phyloP scores from a whole-genome alignment of 2,113 vertebrate species.

The Mormoops blainvillei region DNA sequence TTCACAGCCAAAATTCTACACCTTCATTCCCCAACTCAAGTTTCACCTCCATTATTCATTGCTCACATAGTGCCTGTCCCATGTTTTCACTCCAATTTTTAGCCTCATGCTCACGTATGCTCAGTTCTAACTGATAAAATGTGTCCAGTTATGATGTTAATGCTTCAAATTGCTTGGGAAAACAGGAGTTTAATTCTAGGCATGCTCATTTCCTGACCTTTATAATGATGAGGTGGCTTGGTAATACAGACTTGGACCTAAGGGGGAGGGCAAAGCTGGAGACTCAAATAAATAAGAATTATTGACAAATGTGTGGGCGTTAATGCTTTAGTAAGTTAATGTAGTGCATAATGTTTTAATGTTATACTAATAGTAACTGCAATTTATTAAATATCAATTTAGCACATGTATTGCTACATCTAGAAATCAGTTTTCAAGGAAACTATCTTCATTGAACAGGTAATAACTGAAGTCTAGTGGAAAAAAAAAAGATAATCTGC shows the following conservation, averaged over 20 bases:
- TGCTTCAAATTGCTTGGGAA: not conserved
- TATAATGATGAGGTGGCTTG: not conserved
- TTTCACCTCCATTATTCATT: not conserved
- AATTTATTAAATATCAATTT: not conserved
- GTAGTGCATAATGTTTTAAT: not conserved
- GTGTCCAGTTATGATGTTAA: not conserved
- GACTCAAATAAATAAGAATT: not conserved
- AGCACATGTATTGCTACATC: not conserved
- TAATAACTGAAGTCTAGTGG: not conserved
- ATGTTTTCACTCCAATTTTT: not conserved
- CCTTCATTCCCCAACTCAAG: not conserved
- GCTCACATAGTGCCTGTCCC: not conserved
- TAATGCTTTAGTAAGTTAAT: not conserved
- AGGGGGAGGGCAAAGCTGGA: not conserved
- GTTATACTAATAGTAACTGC: not conserved
- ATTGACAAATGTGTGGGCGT: not conserved
- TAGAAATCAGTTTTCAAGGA: not conserved
- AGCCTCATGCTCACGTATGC: not conserved
- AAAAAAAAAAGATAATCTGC: not conserved
- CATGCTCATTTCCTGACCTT: not conserved
- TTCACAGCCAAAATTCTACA: not conserved
- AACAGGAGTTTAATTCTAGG: not conserved
- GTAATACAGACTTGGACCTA: not conserved
- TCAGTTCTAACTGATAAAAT: not conserved
- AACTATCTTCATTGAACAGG: not conserved